Percentiles rank a stretch among this genome's conserved stretches.
phyloP scores from a whole-genome alignment of 1,140 invertebrate genomes.

The Drosophila ogumai region DNA sequence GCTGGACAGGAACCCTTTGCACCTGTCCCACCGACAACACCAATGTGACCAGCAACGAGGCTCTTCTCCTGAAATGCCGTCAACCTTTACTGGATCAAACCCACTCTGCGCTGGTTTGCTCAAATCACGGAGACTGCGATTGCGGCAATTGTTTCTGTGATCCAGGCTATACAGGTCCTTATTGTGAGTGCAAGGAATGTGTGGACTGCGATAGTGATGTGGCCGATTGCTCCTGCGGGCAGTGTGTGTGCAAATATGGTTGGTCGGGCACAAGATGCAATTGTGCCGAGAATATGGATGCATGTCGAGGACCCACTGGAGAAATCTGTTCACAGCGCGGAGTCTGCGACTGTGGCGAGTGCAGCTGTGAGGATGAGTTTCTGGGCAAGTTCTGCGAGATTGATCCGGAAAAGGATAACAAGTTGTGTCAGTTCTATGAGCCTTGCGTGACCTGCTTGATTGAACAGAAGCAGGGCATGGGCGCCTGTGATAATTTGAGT shows the following conservation, averaged over 20 bases:
- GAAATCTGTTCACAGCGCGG: conserved; percentile 89
- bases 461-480: conserved; percentile 57
- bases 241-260: conserved; percentile 90
- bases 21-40: conserved; percentile 85
- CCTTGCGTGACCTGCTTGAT: conserved; percentile 78
- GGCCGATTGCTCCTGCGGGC: conserved; percentile 91
- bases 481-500: conserved; percentile 57
- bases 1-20: conserved; percentile 87
- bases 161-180: conserved; percentile 85
- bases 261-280: conserved; percentile 86
- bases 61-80: conserved; percentile 82
- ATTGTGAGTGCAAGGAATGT: conserved; percentile 86
- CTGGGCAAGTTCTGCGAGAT: conserved; percentile 76
- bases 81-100: conserved; percentile 44
- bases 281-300: conserved; percentile 60
- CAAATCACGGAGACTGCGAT: conserved; percentile 85
- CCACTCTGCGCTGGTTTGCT: conserved; percentile 44
- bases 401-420: conserved; percentile 73
- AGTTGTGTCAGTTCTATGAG: conserved; percentile 78
- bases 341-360: conserved; percentile 89
- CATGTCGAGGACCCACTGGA: conserved; percentile 75
- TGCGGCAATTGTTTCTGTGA: conserved; percentile 86
- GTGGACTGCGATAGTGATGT: conserved; percentile 85
- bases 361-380: conserved; percentile 87
- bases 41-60: conserved; percentile 85